Evolutionary conservation across 2,888 invertebrate species (phyloP).

Genomic region (Lithophane socia): DNA sequence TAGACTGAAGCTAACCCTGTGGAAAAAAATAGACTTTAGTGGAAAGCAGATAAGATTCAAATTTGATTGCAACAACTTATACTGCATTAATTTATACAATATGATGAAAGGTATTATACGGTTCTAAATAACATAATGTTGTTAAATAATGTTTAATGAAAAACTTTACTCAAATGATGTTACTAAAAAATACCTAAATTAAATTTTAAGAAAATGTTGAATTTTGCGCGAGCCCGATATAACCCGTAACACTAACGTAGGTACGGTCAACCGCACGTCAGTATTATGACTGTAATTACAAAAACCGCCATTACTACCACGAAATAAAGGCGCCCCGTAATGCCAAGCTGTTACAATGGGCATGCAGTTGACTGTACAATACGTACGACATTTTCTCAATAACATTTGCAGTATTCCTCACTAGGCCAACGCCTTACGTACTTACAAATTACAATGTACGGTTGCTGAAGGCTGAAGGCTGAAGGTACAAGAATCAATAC

Average conservation of each 20-base stretch:
- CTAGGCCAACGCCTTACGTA: neutral
- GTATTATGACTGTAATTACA: neutral
- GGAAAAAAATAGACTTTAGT: conserved; percentile 56
- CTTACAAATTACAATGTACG: neutral
- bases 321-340: neutral
- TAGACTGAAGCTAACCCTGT: conserved; percentile 95
- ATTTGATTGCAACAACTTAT: neutral
- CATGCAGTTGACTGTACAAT: neutral
- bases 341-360: neutral
- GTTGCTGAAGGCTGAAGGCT: neutral
- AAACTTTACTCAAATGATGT: neutral
- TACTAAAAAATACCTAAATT: neutral
- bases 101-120: neutral
- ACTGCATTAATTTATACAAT: neutral
- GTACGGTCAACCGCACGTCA: neutral
- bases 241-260: too few relatives aligned
- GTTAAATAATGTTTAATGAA: neutral
- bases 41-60: neutral
- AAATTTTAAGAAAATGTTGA: neutral
- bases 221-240: neutral
- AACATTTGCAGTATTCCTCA: neutral
- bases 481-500: neutral
- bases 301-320: neutral
- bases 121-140: neutral
- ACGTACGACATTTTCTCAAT: neutral